phyloP scores from a whole-genome alignment of 1,140 invertebrate species.

The Drosophila auraria region DNA sequence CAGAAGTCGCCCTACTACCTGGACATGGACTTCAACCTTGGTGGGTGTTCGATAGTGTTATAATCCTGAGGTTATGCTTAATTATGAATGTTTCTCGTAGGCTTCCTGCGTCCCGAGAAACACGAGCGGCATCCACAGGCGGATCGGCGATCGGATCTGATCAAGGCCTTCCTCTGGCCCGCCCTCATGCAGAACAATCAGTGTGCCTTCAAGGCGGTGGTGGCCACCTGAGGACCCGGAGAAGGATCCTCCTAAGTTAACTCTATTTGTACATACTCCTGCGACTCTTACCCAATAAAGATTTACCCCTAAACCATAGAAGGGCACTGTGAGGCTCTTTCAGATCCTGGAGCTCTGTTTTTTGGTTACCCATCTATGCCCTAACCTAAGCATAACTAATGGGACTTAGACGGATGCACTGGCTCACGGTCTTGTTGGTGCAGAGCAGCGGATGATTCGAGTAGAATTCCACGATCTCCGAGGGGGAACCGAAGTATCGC shows the following conservation, averaged over 20 bases:
- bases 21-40: conserved; percentile 88
- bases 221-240: conserved; percentile 86
- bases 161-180: conserved; percentile 88
- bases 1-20: conserved; percentile 87
- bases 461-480: conserved; percentile 79
- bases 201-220: conserved; percentile 88
- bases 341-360: not conserved
- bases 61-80: not conserved
- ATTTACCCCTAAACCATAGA: conserved; percentile 36
- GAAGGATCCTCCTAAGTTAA: conserved; percentile 30
- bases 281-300: conserved; percentile 60
- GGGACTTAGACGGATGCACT: conserved; percentile 65
- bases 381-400: conserved; percentile 57
- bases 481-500: conserved; percentile 64
- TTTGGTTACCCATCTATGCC: no score
- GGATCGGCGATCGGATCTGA: conserved; percentile 87
- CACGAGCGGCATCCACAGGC: conserved; percentile 87
- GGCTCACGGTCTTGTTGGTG: conserved; percentile 69
- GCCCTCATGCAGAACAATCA: conserved; percentile 87
- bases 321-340: no score
- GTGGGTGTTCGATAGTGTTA: conserved; percentile 60
- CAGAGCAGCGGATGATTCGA: conserved; percentile 65
- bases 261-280: conserved; percentile 72
- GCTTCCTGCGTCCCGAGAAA: conserved; percentile 85
- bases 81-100: conserved; percentile 15